A percentile compares a stretch with the other conserved stretches of the same genome.
Evolutionary conservation across 2,888 invertebrate species (phyloP).

Genomic region (Harpalus rubripes): DNA sequence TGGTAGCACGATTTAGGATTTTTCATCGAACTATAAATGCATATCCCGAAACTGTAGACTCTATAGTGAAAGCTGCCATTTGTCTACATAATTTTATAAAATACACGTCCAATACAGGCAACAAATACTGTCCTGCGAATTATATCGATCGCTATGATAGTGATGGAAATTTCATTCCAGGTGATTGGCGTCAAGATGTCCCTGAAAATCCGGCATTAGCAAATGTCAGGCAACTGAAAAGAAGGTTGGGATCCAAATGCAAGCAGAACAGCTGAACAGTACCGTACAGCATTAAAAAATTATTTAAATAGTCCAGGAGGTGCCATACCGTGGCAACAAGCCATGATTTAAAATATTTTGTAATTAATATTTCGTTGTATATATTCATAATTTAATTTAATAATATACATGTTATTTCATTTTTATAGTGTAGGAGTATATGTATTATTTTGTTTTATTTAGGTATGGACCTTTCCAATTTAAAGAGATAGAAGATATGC

Average conservation of each 20-base stretch:
- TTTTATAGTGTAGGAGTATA: too few relatives aligned
- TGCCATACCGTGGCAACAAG: background rate
- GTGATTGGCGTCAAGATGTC: background rate
- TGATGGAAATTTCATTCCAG: background rate
- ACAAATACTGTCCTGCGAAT: background rate
- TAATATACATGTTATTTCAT: too few relatives aligned
- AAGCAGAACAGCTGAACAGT: background rate
- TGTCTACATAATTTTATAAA: slow-evolving; percentile 37
- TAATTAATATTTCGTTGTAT: background rate
- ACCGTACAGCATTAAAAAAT: background rate
- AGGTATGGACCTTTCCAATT: too few relatives aligned
- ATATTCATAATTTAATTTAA: too few relatives aligned
- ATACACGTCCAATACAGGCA: background rate
- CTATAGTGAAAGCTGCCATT: background rate
- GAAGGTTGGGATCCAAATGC: slow-evolving; percentile 27
- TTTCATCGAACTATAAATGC: slow-evolving; percentile 6
- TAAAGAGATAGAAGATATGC: too few relatives aligned
- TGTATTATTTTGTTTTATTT: too few relatives aligned
- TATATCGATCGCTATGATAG: background rate
- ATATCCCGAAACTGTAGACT: slow-evolving; percentile 14
- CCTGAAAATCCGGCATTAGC: slow-evolving; percentile 9
- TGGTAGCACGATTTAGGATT: slow-evolving; percentile 27
- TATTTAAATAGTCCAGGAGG: slow-evolving; percentile 5
- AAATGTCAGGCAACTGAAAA: background rate
- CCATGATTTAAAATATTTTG: background rate